Evolutionary conservation across 2,113 vertebrate genomes (phyloP).

Genomic region (Coregonus clupeaformis): DNA sequence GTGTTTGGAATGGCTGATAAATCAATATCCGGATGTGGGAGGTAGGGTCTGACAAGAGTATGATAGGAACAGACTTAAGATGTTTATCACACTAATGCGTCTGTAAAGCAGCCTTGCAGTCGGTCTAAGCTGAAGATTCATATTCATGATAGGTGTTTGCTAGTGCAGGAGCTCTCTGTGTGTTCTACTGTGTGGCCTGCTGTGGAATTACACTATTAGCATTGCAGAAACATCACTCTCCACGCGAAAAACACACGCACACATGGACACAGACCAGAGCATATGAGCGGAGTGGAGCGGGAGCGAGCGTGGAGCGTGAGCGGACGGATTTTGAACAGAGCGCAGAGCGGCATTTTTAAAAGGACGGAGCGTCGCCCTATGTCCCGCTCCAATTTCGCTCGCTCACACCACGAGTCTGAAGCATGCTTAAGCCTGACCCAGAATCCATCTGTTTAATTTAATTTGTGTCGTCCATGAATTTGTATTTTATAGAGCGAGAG

Average conservation of each 20-base stretch:
- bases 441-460: too few relatives aligned
- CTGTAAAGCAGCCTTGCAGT: not conserved
- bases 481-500: too few relatives aligned
- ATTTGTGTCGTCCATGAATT: too few relatives aligned
- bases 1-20: slow-evolving; percentile 17
- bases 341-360: too few relatives aligned
- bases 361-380: too few relatives aligned
- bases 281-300: too few relatives aligned
- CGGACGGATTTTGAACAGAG: too few relatives aligned
- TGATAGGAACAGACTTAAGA: not conserved
- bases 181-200: not conserved
- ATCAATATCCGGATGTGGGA: slow-evolving; percentile 14
- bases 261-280: too few relatives aligned
- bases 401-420: too few relatives aligned
- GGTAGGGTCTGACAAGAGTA: not conserved
- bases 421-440: too few relatives aligned
- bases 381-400: too few relatives aligned
- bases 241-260: not conserved
- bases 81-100: slow-evolving; percentile 16
- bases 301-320: too few relatives aligned
- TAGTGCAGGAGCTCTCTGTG: not conserved
- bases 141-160: not conserved
- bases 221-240: not conserved
- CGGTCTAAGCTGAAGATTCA: not conserved
- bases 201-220: not conserved